Base-by-base conservation (phyloP, 2,888 invertebrate genomes). In the Cinara cedri region DNA sequence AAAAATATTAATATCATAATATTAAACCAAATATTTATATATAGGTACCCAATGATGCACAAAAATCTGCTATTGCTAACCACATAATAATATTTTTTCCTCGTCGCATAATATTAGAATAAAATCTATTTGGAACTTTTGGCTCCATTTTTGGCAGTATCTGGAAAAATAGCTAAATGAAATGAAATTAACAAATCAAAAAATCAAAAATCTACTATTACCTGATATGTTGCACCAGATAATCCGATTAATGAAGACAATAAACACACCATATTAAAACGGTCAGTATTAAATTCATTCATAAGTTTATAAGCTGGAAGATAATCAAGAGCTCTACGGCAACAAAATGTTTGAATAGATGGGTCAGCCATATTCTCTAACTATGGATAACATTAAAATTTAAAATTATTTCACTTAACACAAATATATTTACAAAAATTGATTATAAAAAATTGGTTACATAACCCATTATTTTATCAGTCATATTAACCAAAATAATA, bases 261-360 rank as follows among this genome's bases (percentile, higher is more conserved):
- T 85, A 93, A 87, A 85, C 93, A 93, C 4, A 93, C 90, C 16
- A 86, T 87, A 85, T 93, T 93, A 85, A 93, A 93, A 2, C 90
- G 89, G 84, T 90, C 89, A 0, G 92, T 90, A 85, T 93, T 90
- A 84, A 93, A 93, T 86, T 91, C 91, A 82, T 89, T 87, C 89
- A 92, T 91, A 81, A 92, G 89, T 88, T 84, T 90, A 90, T 19
- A 89, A 89, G 78, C 26, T 0, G 70, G 49, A 70, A 70, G 70
- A 70, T 78, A 78, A 24, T 78, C 60, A 9, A 78, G 68, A 74
- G 89, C 88, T 83, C 90, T 90, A 84, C 92, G 91, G 84, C 94
- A 94, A 85, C 91, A 91, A 85, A 93, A 92, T 16, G 93, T 93
- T 88, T 94, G 93, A 84, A 93, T 92, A 57, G 93, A 93, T 75